phyloP scores from a whole-genome alignment of 1,140 invertebrate genomes.

The Dinoponera quadriceps region DNA sequence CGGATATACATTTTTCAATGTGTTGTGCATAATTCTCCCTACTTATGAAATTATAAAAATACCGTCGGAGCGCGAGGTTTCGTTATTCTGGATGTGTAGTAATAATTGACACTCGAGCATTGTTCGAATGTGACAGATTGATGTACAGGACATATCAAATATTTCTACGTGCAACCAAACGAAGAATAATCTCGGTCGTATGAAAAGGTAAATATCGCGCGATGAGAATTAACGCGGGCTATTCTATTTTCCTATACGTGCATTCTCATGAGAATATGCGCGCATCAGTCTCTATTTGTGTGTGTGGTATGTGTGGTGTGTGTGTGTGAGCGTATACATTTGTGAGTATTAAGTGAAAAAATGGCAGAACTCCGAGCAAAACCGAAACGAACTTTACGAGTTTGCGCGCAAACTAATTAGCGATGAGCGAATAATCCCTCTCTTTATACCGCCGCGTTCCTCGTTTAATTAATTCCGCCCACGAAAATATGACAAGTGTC shows the following conservation, averaged over 20 bases:
- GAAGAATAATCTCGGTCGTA: background rate
- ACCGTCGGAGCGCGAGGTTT: no score
- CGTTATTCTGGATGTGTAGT: background rate
- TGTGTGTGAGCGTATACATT: no score
- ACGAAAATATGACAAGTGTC: slow-evolving; percentile 22
- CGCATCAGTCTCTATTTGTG: background rate
- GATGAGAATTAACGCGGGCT: background rate
- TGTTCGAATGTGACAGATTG: background rate
- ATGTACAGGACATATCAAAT: background rate
- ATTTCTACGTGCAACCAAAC: background rate
- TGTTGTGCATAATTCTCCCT: no score
- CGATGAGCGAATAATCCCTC: background rate
- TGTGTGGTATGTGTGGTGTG: no score
- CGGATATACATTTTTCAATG: no score
- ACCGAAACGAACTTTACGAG: slow-evolving; percentile 34
- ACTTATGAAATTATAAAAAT: no score
- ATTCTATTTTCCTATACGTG: background rate
- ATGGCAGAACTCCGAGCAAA: slow-evolving; percentile 30
- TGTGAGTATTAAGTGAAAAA: slow-evolving; percentile 31
- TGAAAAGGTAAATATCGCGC: background rate
- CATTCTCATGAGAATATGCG: slow-evolving; percentile 5
- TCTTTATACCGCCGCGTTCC: background rate
- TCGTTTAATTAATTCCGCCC: slow-evolving; percentile 36
- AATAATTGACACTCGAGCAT: background rate
- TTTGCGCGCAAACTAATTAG: slow-evolving; percentile 36